Conservation (phyloP, 2,113 vertebrate species). For the Myiagra hebetior region DNA sequence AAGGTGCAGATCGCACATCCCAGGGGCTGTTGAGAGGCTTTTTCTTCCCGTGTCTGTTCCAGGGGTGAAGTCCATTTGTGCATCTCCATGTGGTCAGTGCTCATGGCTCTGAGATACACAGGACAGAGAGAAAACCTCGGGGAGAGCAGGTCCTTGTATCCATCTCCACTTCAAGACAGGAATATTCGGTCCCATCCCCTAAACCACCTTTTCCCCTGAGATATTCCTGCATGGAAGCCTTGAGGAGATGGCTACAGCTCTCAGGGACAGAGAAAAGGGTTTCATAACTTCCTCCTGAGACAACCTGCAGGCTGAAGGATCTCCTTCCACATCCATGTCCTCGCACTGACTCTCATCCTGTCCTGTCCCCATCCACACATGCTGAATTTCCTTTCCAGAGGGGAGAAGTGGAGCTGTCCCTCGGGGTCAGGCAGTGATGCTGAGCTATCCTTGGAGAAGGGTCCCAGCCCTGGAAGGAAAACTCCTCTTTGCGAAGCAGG, state of each 20-base stretch:
- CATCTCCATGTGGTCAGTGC: accelerated
- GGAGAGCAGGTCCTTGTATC: neutral
- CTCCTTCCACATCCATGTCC: neutral
- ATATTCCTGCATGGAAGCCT: neutral
- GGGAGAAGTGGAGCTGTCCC: neutral
- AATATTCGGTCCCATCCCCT: neutral
- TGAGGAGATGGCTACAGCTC: neutral
- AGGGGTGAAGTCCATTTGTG: neutral
- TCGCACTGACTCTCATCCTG: neutral
- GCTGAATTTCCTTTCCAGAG: neutral
- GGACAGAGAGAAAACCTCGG: neutral
- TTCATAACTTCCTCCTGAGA: neutral
- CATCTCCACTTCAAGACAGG: neutral
- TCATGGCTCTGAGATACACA: neutral
- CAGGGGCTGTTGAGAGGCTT: neutral
- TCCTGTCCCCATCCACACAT: neutral
- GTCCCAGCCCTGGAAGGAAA: neutral
- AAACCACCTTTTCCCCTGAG: neutral
- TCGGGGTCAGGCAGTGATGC: neutral
- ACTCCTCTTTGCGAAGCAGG: neutral
- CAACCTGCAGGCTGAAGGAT: neutral
- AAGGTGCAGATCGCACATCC: neutral
- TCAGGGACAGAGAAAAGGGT: neutral
- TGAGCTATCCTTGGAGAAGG: neutral
- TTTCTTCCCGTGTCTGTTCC: neutral